Evolutionary conservation across 2,888 invertebrate genomes (phyloP).

Genomic region (Notodonta ziczac): DNA sequence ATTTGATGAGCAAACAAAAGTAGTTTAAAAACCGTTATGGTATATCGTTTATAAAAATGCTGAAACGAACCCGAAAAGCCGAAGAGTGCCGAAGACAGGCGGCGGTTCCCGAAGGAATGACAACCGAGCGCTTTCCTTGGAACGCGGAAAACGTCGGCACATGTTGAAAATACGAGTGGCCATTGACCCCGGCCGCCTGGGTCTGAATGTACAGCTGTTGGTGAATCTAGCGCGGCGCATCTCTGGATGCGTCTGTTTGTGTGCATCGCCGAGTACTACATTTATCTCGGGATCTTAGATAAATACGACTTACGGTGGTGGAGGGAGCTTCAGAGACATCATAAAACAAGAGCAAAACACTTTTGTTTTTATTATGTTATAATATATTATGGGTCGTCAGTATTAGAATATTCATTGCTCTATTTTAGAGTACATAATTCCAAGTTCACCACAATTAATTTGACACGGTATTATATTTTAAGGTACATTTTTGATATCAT

Average conservation of each 20-base stretch:
- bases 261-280: conserved; percentile 46
- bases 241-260: conserved; percentile 70
- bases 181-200: conserved; percentile 79
- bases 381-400: too few species aligned
- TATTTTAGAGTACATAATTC: too few species aligned
- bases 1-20: conserved; percentile 27
- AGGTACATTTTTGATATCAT: too few species aligned
- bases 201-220: conserved; percentile 77
- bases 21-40: conserved; percentile 29
- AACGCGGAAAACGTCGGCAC: conserved; percentile 83
- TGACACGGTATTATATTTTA: too few species aligned
- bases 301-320: conserved; percentile 29
- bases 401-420: too few species aligned
- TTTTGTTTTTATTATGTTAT: too few species aligned
- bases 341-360: conserved; percentile 19
- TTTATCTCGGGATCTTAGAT: conserved; percentile 48
- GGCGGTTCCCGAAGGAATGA: conserved; percentile 75
- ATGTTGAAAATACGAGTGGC: conserved; percentile 83
- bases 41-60: conserved; percentile 30
- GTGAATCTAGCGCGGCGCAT: conserved; percentile 74
- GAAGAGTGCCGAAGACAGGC: conserved; percentile 59
- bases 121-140: conserved; percentile 78
- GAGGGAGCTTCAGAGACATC: conserved; percentile 13
- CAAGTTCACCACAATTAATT: too few species aligned
- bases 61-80: conserved; percentile 35